Base-by-base conservation (phyloP, 2,888 invertebrate genomes). In the Pseudococcus jackbeardsleyi region DNA sequence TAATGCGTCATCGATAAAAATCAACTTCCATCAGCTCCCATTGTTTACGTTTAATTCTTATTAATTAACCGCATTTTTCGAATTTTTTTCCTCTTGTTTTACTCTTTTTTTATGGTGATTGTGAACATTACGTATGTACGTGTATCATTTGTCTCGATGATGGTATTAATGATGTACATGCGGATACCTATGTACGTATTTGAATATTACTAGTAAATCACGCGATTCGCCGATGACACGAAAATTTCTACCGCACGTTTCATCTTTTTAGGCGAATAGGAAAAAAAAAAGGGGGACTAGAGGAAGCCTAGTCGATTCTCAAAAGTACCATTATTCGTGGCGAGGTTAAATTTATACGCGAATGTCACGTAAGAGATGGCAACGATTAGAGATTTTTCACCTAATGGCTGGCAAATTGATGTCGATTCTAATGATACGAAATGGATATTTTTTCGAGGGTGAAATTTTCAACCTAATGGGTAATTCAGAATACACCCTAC, bases 1-100 rank as follows among this genome's bases (percentile, higher is more conserved):
- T 77, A 77, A 77, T 39, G 77, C 77, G 77, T 77, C 77, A 77
- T 77, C 77, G 77, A 77, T 77, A 77, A 77, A 77, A 77, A 77
- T 77, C 39, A 26, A 77, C 77, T 77, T 77, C 77, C 77, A 77
- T 77, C 77, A 77, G 39, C 39, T 77, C 77, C 77, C 77, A 77
- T 77, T 77, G 77, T 77, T 77, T 77, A 77, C 39, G 39, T 39
- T 77, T 22, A 64, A 77, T 39, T 33, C 77, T 26, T 77, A 77
- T 77, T 77, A 77, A 77, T 77, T 77, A 77, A 77, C 77, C 77
- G 77, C 77, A 77, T 77, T 77, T 77, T 77, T 77, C 39, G 77
- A 77, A 77, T 77, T 22, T 39, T 39, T 77, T 77, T 1, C 77
- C 33, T 17, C 12, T 26, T 17, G 33, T 77, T 77, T 77, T 77